These are phyloP conservation scores for Tromatobia lineatoria DNA, from an alignment of 2,888 invertebrate genomes.

Conservation along the genomic window DNA sequence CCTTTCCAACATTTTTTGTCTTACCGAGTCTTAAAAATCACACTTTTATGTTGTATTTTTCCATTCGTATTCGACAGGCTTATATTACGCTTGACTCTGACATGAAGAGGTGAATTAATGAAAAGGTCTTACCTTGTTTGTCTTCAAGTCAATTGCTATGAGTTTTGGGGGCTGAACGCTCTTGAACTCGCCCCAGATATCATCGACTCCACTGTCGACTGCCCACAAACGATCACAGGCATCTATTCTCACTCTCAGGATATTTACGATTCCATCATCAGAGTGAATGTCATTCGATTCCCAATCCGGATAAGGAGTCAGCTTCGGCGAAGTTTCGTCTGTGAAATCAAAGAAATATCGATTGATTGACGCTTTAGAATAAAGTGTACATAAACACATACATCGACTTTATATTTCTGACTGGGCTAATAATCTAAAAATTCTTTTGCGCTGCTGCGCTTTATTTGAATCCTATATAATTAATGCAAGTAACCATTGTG, in stretches of 20 bases:
- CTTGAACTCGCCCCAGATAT: slow-evolving; percentile 88
- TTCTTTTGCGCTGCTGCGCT: too few relatives aligned
- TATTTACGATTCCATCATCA: slow-evolving; percentile 89
- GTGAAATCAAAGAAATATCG: not conserved
- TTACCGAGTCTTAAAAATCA: too few relatives aligned
- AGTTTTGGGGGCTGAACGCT: slow-evolving; percentile 88
- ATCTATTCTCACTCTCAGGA: slow-evolving; percentile 91
- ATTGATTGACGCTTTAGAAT: not conserved
- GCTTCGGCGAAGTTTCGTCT: slow-evolving; percentile 89
- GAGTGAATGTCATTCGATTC: slow-evolving; percentile 91
- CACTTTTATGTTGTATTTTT: too few relatives aligned
- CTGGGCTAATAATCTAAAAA: too few relatives aligned
- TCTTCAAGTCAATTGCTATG: slow-evolving; percentile 90
- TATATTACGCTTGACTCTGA: too few relatives aligned
- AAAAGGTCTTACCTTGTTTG: slow-evolving; percentile 87
- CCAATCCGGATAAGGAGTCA: slow-evolving; percentile 92
- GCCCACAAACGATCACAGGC: slow-evolving; percentile 94
- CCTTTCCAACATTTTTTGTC: too few relatives aligned
- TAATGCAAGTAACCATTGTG: too few relatives aligned
- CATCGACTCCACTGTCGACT: slow-evolving; percentile 92
- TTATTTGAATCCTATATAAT: too few relatives aligned
- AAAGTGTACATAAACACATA: not conserved
- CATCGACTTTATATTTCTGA: not conserved
- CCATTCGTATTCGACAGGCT: not conserved
- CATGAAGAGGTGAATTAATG: not conserved